Evolutionary conservation across 1,140 invertebrate genomes (phyloP), one percentile per base, ranked within the genome.

Genomic region (Penaeus vannamei): DNA sequence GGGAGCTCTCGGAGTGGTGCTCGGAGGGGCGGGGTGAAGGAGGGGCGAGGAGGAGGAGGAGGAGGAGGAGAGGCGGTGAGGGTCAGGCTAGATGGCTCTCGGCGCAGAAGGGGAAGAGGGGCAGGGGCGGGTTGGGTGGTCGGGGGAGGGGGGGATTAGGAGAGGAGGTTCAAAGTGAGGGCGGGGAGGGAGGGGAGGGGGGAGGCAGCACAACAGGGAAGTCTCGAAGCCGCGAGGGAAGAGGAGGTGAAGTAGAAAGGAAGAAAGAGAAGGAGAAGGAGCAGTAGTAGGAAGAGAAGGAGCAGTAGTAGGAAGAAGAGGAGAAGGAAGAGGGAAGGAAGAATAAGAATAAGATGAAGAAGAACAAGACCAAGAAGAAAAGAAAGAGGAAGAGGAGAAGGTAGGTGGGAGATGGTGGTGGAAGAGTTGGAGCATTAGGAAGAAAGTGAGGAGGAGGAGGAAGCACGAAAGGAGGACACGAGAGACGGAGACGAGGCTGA

Each of bases 171-270:
- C 46, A 79, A 23, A 42, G 42, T 26, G 76, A 22, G 36, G 76
- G 29, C 26, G 76, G 46, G 81, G 59, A 4, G 8, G 83, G 62
- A n/a, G 83, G 61, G 32, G 60, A 20, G 60, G 61, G 26, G 5
- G 77, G 77, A 32, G 36, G 66, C n/a, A 32, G 66, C n/a, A 32
- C n/a, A 32, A 69, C n/a, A 32, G 29, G 66, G 66, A 69, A 69
- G 29, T n/a, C n/a, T 69, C n/a, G 66, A 32, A 69, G 66, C n/a
- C n/a, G 29, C n/a, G 66, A 69, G 66, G 66, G 66, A 69, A 32
- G 66, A 32, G 29, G 66, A 32, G 29, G 29, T 4, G 66, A 19
- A 32, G 29, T 10, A 80, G 42, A 42, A 32, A 32, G 29, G 66
- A 32, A 32, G 29, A 12, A 69, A 32, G 29, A 22, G 66, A 32